Percentiles rank a stretch among this genome's conserved stretches.
Evolutionary conservation across 2,113 vertebrate genomes (phyloP).

Genomic region (Phalacrocorax pelagicus): DNA sequence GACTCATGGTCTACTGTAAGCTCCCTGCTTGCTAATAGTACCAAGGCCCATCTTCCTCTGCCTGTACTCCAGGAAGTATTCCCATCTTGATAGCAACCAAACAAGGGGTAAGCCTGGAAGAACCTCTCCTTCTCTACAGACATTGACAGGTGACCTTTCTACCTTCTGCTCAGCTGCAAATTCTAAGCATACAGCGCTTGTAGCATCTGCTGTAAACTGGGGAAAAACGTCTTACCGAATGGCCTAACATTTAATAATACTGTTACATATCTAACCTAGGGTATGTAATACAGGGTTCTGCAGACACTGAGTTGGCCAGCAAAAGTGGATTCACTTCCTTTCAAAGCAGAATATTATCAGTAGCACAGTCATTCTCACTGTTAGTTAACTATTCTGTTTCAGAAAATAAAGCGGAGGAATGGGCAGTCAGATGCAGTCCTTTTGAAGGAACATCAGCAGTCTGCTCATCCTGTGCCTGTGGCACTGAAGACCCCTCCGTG

Average conservation of each 20-base stretch:
- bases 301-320: background rate
- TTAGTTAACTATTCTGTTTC: background rate
- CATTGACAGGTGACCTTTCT: background rate
- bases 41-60: background rate
- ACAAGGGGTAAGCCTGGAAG: background rate
- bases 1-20: background rate
- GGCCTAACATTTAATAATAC: background rate
- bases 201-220: background rate
- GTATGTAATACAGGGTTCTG: background rate
- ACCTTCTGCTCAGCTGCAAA: background rate
- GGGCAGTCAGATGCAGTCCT: constrained; percentile 64
- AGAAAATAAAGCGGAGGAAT: constrained; percentile 85
- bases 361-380: background rate
- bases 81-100: background rate
- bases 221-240: background rate
- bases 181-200: background rate
- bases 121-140: background rate
- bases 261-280: background rate
- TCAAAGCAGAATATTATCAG: background rate
- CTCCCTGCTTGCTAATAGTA: background rate
- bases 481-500: constrained; percentile 78
- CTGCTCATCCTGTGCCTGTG: constrained; percentile 68
- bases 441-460: constrained; percentile 70
- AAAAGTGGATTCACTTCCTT: background rate
- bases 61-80: background rate